phyloP scores from a whole-genome alignment of 2,113 vertebrate genomes.

The Tor tambroides region DNA sequence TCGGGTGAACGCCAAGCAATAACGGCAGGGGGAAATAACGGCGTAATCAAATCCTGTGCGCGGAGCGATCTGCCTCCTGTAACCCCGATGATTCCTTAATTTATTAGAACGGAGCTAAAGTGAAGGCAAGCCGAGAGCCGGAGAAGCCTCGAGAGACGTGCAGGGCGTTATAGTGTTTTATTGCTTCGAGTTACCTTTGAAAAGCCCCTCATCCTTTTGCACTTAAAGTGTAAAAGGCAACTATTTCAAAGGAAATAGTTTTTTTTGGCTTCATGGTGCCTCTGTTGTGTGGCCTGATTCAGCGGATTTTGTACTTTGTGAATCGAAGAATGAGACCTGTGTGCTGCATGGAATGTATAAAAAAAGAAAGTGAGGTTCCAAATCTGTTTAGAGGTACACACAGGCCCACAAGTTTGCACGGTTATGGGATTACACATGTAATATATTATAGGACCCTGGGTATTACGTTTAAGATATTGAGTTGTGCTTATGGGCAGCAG shows the following conservation, averaged over 20 bases:
- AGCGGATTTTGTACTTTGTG: slow-evolving; percentile 27
- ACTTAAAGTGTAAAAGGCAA: slow-evolving; percentile 38
- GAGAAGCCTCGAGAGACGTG: slow-evolving; percentile 59
- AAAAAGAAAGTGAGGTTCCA: neutral
- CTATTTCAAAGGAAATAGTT: slow-evolving; percentile 16
- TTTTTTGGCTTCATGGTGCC: neutral
- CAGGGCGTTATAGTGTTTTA: slow-evolving; percentile 69
- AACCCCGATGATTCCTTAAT: slow-evolving; percentile 73
- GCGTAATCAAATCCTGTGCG: slow-evolving; percentile 75
- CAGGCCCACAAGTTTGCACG: slow-evolving; percentile 10
- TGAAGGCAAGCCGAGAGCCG: slow-evolving; percentile 58
- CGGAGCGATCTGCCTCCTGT: slow-evolving; percentile 68
- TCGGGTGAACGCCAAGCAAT: slow-evolving; percentile 73
- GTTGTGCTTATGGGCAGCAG: slow-evolving; percentile 36
- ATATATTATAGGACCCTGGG: slow-evolving; percentile 11
- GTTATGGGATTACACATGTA: slow-evolving; percentile 27
- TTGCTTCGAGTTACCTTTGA: slow-evolving; percentile 68
- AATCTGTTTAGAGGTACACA: slow-evolving; percentile 22
- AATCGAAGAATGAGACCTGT: slow-evolving; percentile 20
- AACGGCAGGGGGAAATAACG: slow-evolving; percentile 70
- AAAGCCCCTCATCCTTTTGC: slow-evolving; percentile 42
- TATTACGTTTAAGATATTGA: slow-evolving; percentile 21
- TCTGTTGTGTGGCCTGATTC: slow-evolving; percentile 34
- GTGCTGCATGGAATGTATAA: slow-evolving; percentile 11
- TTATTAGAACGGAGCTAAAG: slow-evolving; percentile 71